Percentiles rank a stretch among this genome's conserved stretches.
These are phyloP conservation scores for Falco cherrug DNA, from an alignment of 2,797 vertebrate species.

Conservation along the genomic window DNA sequence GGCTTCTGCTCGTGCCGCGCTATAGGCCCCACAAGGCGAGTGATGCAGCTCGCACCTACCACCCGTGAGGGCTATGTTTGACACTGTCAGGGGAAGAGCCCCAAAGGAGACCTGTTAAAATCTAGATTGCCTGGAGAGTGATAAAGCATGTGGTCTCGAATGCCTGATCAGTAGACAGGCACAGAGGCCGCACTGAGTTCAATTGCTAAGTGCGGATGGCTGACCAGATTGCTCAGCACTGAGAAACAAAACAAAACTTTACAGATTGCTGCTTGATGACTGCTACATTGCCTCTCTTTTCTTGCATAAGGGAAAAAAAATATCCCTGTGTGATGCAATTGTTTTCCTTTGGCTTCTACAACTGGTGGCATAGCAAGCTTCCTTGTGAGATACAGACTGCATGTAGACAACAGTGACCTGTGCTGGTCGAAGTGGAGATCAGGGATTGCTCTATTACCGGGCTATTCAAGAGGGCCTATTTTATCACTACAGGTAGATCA, in stretches of 20 bases:
- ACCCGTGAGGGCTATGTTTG: neutral
- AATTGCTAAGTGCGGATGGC: neutral
- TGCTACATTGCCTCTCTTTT: neutral
- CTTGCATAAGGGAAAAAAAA: neutral
- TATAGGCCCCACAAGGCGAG: neutral
- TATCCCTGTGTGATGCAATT: neutral
- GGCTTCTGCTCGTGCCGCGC: neutral
- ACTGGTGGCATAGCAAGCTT: neutral
- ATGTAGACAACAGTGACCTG: neutral
- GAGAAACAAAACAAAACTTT: neutral
- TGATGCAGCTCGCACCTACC: accelerated
- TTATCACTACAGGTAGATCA: neutral
- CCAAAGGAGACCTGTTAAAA: neutral
- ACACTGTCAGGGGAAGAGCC: neutral
- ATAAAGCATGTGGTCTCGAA: neutral
- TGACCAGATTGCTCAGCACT: neutral
- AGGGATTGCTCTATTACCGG: neutral
- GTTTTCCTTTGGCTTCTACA: neutral
- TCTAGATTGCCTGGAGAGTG: neutral
- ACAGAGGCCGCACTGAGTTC: neutral
- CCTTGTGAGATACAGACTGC: neutral
- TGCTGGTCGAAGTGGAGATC: neutral
- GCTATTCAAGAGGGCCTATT: neutral
- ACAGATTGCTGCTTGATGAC: neutral
- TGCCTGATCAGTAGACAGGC: neutral